Conservation (phyloP, 2,888 invertebrate genomes). For the Leucoma salicis region DNA sequence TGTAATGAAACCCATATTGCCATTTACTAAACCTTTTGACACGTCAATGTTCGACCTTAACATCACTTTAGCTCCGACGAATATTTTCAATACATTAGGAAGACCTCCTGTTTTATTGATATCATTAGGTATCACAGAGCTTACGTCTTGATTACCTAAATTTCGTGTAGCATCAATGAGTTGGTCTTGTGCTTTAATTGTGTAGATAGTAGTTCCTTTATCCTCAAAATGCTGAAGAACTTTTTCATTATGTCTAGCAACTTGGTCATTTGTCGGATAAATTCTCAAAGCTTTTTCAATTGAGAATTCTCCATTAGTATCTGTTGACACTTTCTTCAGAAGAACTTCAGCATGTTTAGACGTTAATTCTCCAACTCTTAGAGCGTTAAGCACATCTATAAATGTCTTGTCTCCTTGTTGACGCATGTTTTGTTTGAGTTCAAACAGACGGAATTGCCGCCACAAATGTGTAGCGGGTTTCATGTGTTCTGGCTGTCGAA, state of each 20-base stretch:
- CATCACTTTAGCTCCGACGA: too few relatives aligned
- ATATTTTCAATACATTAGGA: too few relatives aligned
- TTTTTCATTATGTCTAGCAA: constrained; percentile 5
- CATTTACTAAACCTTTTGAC: too few relatives aligned
- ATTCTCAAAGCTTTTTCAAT: constrained; percentile 8
- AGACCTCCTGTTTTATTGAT: too few relatives aligned
- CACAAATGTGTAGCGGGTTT: constrained; percentile 18
- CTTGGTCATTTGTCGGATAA: constrained; percentile 12
- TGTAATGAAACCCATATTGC: too few relatives aligned
- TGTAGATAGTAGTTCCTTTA: background rate
- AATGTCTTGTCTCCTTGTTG: constrained; percentile 15
- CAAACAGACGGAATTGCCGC: constrained; percentile 12
- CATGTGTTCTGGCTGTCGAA: constrained; percentile 19
- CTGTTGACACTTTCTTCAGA: background rate
- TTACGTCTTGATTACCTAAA: background rate
- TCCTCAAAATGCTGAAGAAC: background rate
- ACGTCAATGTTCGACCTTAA: too few relatives aligned
- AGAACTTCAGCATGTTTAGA: constrained; percentile 13
- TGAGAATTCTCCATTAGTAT: background rate
- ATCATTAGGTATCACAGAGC: background rate
- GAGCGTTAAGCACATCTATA: constrained; percentile 21
- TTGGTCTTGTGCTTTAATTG: background rate
- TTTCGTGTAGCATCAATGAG: background rate
- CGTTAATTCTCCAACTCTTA: constrained; percentile 23
- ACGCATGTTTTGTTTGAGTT: constrained; percentile 13